A percentile compares a stretch with the other conserved stretches of the same genome.
Conservation (phyloP, 2,888 invertebrate genomes). For the Sarcophaga carnaria region DNA sequence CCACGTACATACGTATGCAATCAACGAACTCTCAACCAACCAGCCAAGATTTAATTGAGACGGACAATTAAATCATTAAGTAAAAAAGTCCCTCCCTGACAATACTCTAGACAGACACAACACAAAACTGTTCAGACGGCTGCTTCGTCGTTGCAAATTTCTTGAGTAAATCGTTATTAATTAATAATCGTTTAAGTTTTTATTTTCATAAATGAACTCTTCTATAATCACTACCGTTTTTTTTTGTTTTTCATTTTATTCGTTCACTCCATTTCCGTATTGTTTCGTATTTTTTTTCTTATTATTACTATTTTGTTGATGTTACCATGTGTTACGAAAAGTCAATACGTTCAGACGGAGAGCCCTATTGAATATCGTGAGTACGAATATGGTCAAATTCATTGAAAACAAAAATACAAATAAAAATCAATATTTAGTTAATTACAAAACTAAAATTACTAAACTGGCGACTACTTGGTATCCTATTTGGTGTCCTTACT, state of each 20-base stretch:
- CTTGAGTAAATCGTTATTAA: background rate
- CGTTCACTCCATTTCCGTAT: background rate
- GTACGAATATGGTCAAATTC: background rate
- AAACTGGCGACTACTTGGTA: too few relatives aligned
- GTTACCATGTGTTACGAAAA: background rate
- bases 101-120: too few relatives aligned
- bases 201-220: background rate
- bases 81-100: background rate
- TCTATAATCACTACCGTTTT: background rate
- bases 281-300: background rate
- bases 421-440: too few relatives aligned
- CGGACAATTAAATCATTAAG: conserved; percentile 20
- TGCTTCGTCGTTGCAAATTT: too few relatives aligned
- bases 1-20: background rate
- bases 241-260: background rate
- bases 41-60: conserved; percentile 36
- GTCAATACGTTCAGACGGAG: background rate
- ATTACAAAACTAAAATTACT: too few relatives aligned
- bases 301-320: background rate
- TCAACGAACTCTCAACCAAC: background rate
- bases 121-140: too few relatives aligned
- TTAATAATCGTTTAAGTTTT: background rate
- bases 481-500: too few relatives aligned
- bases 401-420: too few relatives aligned
- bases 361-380: background rate